phyloP scores from a whole-genome alignment of 2,113 vertebrate genomes.

The Hemiprocne comata region DNA sequence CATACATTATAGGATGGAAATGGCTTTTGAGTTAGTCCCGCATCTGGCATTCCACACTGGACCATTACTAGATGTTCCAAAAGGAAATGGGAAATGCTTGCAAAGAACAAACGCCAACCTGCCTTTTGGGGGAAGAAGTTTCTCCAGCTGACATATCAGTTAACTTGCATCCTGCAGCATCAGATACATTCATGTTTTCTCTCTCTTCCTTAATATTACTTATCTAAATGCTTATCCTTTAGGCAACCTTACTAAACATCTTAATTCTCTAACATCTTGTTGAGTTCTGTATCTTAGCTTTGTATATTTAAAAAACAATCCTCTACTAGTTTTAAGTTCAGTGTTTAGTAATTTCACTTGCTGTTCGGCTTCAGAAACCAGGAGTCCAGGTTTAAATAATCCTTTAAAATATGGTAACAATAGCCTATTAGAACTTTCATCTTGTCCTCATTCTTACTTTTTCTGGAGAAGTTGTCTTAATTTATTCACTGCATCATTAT shows the following conservation, averaged over 20 bases:
- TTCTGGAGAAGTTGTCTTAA: background rate
- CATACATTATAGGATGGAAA: background rate
- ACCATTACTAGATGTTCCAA: background rate
- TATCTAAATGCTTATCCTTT: background rate
- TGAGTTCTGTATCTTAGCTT: background rate
- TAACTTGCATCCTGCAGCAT: background rate
- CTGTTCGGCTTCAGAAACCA: background rate
- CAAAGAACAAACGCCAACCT: background rate
- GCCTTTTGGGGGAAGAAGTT: background rate
- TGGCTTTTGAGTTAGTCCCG: background rate
- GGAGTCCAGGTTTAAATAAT: background rate
- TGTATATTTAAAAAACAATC: background rate
- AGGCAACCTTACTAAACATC: constrained; percentile 18
- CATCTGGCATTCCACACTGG: background rate
- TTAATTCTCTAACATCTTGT: constrained; percentile 30
- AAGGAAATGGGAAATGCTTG: background rate
- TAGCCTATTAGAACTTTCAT: background rate
- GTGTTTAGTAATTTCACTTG: background rate
- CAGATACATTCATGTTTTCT: background rate
- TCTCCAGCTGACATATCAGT: background rate
- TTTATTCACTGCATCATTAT: background rate
- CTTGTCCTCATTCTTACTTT: background rate
- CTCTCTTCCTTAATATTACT: constrained; percentile 5
- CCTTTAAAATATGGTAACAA: background rate
- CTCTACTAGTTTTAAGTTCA: background rate